phyloP scores from a whole-genome alignment of 2,113 vertebrate genomes.

The Aviceda subcristata region DNA sequence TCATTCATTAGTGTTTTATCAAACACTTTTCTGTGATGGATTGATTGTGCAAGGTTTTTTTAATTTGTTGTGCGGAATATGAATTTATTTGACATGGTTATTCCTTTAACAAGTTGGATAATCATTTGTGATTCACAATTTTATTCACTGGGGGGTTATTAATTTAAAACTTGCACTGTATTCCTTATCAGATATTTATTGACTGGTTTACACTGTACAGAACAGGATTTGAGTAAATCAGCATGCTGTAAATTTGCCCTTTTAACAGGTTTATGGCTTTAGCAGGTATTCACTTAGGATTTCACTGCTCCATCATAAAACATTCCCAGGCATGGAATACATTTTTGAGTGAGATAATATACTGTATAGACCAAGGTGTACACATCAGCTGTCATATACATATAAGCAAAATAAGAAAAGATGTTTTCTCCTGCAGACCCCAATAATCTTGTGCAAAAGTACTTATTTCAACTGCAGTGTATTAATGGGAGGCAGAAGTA shows the following conservation, averaged over 20 bases:
- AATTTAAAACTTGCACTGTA: slow-evolving; percentile 57
- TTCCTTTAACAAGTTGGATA: slow-evolving; percentile 63
- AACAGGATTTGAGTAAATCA: slow-evolving; percentile 49
- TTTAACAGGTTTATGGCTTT: slow-evolving; percentile 37
- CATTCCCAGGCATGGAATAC: not conserved
- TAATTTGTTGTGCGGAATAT: slow-evolving; percentile 16
- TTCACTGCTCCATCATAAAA: slow-evolving; percentile 38
- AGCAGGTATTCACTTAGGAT: slow-evolving; percentile 38
- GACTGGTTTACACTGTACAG: slow-evolving; percentile 9
- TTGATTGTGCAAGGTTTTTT: not conserved
- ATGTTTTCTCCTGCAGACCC: not conserved
- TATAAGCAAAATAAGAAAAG: not conserved
- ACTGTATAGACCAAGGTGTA: not conserved
- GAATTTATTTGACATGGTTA: slow-evolving; percentile 61
- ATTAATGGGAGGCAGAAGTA: not conserved
- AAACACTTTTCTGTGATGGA: not conserved
- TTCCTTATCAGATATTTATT: slow-evolving; percentile 57
- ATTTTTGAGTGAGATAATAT: slow-evolving; percentile 24
- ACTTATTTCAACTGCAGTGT: not conserved
- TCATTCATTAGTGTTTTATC: not conserved
- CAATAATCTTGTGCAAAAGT: not conserved
- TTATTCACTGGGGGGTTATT: slow-evolving; percentile 37
- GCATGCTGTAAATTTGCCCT: slow-evolving; percentile 37
- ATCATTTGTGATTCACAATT: slow-evolving; percentile 53
- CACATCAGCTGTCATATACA: not conserved